Base-by-base conservation (phyloP, 2,113 vertebrate genomes). In the Zapus hudsonius region DNA sequence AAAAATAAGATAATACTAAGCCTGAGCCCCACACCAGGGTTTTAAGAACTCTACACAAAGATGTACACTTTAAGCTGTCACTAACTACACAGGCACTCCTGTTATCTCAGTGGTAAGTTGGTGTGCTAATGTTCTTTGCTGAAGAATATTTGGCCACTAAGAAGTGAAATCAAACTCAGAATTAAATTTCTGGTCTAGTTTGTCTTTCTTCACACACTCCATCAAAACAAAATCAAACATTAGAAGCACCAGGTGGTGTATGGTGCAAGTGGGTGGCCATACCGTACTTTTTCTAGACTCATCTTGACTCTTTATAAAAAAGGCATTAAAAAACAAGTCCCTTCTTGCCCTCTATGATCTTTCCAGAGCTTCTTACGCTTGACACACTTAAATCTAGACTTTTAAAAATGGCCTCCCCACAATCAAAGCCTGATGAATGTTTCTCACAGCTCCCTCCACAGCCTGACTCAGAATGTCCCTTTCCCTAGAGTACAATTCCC, bases 261-360 rank as follows among this genome's bases (percentile, higher is more conserved):
- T 2, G 59, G 40, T 52, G 17, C 44, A n/a, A 20, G 42, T 2
- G 27, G 38, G 69, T 31, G 73, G 74, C 36, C 79, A 72, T 7
- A 3, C 33, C 12, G 31, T 6, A 47, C 29, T 31, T 61, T 90
- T n/a, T 27, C 95, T 13, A 0, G 38, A 40, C 66, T 84, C 70
- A 67, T 76, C 61, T 83, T 27, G 15, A 73, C 44, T 93, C 40
- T 89, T 52, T 33, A 44, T 70, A 92, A 80, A 89, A 90, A 52
- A 90, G 70, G 79, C 52, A 70, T 31, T 61, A 47, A 93, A 96
- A 84, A 42, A 95, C 15, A 83, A 70, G 12, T n/a, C 31, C 75
- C 66, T 86, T 92, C 64, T 87, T 69, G n/a, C n/a, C 55, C 31
- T 89, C 40, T 89, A 20, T 47, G 42, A 15, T 59, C 61, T 82